Conservation (phyloP, 2,797 vertebrate genomes). For the Aselliscus stoliczkanus region DNA sequence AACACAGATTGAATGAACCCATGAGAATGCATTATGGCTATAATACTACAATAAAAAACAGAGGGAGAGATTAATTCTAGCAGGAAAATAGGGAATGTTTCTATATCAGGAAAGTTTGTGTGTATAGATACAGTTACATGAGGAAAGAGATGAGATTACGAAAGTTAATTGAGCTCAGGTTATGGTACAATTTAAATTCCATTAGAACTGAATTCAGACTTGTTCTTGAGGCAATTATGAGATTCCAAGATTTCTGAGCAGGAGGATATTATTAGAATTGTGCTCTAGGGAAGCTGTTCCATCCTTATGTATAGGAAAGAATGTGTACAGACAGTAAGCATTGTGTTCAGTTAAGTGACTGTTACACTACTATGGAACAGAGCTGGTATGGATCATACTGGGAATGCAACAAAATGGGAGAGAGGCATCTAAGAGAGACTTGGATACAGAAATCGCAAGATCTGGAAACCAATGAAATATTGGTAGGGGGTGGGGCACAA, state of each 20-base stretch:
- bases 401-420: not conserved
- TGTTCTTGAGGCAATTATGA: not conserved
- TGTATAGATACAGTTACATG: not conserved
- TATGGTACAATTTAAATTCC: not conserved
- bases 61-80: not conserved
- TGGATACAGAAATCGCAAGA: not conserved
- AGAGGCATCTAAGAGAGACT: not conserved
- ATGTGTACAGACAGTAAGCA: not conserved
- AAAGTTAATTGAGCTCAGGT: not conserved
- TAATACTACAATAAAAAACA: not conserved
- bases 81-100: not conserved
- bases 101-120: not conserved
- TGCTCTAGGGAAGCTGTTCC: not conserved
- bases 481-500: not conserved
- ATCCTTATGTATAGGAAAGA: not conserved
- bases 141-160: not conserved
- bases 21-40: not conserved
- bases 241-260: not conserved
- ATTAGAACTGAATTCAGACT: not conserved
- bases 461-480: not conserved
- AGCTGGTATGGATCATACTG: not conserved
- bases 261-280: not conserved
- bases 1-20: not conserved
- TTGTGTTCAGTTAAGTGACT: not conserved
- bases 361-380: not conserved